Evolutionary conservation across 2,113 vertebrate species (phyloP), one percentile per base, ranked within the genome.

Genomic region (Semnornis frantzii): DNA sequence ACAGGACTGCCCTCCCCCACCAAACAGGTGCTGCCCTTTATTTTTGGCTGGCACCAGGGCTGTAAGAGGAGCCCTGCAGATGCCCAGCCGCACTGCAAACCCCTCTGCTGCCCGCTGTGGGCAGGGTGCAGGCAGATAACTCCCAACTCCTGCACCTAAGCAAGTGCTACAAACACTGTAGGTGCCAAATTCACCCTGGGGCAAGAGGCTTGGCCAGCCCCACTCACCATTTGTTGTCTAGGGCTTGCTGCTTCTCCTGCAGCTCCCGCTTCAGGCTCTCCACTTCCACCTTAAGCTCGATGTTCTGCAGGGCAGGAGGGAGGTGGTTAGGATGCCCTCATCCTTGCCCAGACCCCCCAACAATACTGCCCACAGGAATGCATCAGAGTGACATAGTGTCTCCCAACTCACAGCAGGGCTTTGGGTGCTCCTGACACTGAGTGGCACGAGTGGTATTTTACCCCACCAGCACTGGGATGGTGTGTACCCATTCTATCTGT

Each of bases 181-280:
- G 31, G 30, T 80, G 75, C 31, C 5, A 0, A 0, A 1, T 62
- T 24, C 9, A 1, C 31, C 15, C 39, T 0, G 0, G 57, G 17
- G 6, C 0, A 1, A 62, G 24, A 7, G 27, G 13, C 23, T 78
- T 6, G 5, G 11, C 66, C 1, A 3, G 75, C 23, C 12, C 21
- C 71, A 42, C 99, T 98, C 96, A 99, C 99, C 98, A 97, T 31
- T 98, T 97, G 89, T 98, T 95, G 81, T 98, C 98, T 71, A 98
- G 93, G 34, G 97, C 97, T 96, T 99, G 97, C 78, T 98, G 98
- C 93, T 98, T 99, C 94, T 99, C 98, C 94, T 98, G 98, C 17
- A 99, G 98, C 48, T 99, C 99, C 91, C 97, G 98, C 90, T 99
- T 99, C 97, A 99, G 95, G 97, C 99, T 99, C 96, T 99, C 98